Evolutionary conservation across 37 sponge, comb jelly and placozoan species (phyloP), one percentile per base, ranked within the genome.

Genomic region (Beroe forskalii): DNA sequence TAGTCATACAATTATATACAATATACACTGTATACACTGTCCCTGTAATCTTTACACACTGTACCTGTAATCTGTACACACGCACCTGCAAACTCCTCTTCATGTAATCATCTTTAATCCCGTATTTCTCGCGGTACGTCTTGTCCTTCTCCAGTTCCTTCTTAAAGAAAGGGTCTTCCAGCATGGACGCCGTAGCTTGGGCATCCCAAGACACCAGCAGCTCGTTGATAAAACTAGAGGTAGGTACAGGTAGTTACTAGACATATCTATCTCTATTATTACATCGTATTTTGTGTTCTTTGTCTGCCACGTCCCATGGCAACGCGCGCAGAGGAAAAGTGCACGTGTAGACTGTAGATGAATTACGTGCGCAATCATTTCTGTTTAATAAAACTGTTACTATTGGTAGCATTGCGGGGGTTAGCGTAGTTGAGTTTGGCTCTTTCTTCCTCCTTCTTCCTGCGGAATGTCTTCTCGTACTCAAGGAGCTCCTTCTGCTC

Each of bases 91-190:
- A 72, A 33, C 40, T 38, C 37, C 75, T 33, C 40, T 72, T 72
- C 75, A 72, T 72, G 35, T 72, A 72, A 72, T 72, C 75, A 4
- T 37, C 75, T 36, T 37, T 37, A 36, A 72, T 72, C 8, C 75
- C 75, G 22, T 72, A 72, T 30, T 72, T 72, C 39, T 72, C 75
- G 2, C 75, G 4, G 39, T 72, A 72, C 14, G 75, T 72, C 40
- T 72, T 72, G 40, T 72, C 75, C 35, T 72, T 72, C 39, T 72
- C 75, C 37, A 72, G 75, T 39, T 72, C 75, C 75, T 72, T 72
- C 75, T 72, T 72, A 20, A 72, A 72, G 75, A 72, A 72, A 36
- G 75, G 75, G 35, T 72, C 75, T 39, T 72, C 75, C 22, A 72
- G 22, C 75, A 72, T 72, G 12, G 40, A 72, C 0, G 75, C 75